Percentiles rank a stretch among this genome's conserved stretches.
Evolutionary conservation across 2,888 invertebrate genomes (phyloP).

Genomic region (Hirtodrosophila duncani): DNA sequence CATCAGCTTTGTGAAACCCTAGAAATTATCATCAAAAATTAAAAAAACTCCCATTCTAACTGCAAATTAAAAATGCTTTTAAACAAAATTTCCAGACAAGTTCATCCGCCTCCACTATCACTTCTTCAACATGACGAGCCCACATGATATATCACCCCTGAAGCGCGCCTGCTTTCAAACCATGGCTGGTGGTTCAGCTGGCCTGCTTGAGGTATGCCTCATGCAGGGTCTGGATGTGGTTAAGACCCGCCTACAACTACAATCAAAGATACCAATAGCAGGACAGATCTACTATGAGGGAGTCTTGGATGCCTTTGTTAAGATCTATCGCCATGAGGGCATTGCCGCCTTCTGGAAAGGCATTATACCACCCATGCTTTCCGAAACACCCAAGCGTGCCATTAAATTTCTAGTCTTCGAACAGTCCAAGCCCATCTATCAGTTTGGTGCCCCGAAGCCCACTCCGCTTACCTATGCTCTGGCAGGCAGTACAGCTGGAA

Average conservation of each 20-base stretch:
- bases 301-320: slow-evolving; percentile 24
- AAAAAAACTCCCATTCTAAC: too few species aligned
- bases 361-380: slow-evolving; percentile 22
- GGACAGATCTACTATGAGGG: slow-evolving; percentile 14
- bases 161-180: slow-evolving; percentile 1
- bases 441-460: slow-evolving; percentile 7
- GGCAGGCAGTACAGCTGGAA: slow-evolving; percentile 32
- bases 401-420: slow-evolving; percentile 41
- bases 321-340: slow-evolving; percentile 36
- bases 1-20: too few species aligned
- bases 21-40: too few species aligned
- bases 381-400: slow-evolving; percentile 36
- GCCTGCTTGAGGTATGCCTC: slow-evolving; percentile 27
- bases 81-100: slow-evolving; percentile 15
- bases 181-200: slow-evolving; percentile 18
- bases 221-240: slow-evolving; percentile 47
- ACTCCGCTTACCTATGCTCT: slow-evolving; percentile 4
- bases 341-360: slow-evolving; percentile 35
- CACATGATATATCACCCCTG: background rate
- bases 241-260: slow-evolving; percentile 48
- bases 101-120: too few species aligned
- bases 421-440: slow-evolving; percentile 5
- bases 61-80: slow-evolving; percentile 23
- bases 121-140: background rate
- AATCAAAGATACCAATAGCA: background rate